A percentile compares a stretch with the other conserved stretches of the same genome.
Conservation (phyloP, 2,113 vertebrate genomes). For the Ploceus nigricollis region DNA sequence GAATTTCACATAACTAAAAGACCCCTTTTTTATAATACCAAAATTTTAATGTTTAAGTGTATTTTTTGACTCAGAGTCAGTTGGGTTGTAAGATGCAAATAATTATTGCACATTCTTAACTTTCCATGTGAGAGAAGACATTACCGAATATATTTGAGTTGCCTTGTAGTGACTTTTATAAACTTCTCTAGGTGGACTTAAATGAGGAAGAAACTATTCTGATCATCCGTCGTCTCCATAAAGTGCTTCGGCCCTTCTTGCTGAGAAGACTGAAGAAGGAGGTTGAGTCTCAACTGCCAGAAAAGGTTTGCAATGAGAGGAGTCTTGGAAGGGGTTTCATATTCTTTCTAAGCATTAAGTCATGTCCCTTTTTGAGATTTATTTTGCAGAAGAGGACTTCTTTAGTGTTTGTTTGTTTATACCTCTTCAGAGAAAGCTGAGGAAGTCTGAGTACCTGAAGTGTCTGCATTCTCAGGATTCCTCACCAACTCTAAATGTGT, state of each 20-base stretch:
- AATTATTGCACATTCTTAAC: not conserved
- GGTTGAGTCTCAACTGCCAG: conserved; percentile 96
- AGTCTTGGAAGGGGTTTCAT: not conserved
- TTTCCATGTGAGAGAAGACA: not conserved
- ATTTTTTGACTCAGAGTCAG: not conserved
- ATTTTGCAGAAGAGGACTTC: not conserved
- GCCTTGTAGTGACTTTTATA: not conserved
- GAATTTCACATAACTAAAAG: not conserved
- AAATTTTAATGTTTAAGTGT: not conserved
- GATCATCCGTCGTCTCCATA: conserved; percentile 95
- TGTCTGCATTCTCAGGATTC: not conserved
- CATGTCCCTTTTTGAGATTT: not conserved
- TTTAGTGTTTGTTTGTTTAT: not conserved
- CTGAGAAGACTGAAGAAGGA: conserved; percentile 95
- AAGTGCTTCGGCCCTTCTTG: conserved; percentile 93
- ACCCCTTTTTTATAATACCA: not conserved
- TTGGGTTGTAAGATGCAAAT: not conserved
- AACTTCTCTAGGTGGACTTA: conserved; percentile 85
- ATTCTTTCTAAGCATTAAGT: not conserved
- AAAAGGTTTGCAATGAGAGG: conserved; percentile 81
- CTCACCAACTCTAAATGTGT: not conserved
- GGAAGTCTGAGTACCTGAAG: not conserved
- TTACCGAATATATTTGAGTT: not conserved
- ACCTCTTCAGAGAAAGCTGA: not conserved
- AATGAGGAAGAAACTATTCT: conserved; percentile 98